Evolutionary conservation across 2,888 invertebrate species (phyloP).

Genomic region (Zaprionus obscuricornis): DNA sequence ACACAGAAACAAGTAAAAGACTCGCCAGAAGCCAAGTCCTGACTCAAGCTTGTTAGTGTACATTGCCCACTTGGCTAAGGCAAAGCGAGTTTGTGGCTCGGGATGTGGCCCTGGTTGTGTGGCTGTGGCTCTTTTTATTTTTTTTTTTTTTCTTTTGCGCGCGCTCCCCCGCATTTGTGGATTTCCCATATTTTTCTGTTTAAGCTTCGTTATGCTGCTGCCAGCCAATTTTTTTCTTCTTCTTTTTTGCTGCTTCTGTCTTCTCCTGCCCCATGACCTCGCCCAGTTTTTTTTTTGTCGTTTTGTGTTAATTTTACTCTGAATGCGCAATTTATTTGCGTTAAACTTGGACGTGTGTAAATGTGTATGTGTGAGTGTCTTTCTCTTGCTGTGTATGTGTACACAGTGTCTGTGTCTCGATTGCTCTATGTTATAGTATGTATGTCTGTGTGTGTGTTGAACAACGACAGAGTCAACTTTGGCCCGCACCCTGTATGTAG

Average conservation of each 20-base stretch:
- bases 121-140: conserved; percentile 17
- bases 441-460: conserved; percentile 13
- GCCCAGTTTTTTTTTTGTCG: conserved; percentile 35
- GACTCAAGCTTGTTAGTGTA: conserved; percentile 23
- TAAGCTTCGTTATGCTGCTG: conserved; percentile 63
- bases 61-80: conserved; percentile 32
- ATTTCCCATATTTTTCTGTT: conserved; percentile 45
- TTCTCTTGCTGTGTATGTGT: neutral
- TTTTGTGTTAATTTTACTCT: conserved; percentile 70
- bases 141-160: conserved; percentile 12
- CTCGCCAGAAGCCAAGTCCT: no score
- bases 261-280: conserved; percentile 15
- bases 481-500: conserved; percentile 29
- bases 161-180: conserved; percentile 33
- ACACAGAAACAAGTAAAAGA: no score
- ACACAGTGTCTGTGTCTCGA: no score
- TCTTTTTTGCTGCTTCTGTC: neutral
- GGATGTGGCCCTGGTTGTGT: neutral
- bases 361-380: conserved; percentile 9
- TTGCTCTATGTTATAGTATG: no score
- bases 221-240: conserved; percentile 31
- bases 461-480: conserved; percentile 59
- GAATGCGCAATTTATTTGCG: conserved; percentile 79
- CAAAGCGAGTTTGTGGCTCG: conserved; percentile 1
- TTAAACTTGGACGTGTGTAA: conserved; percentile 59